phyloP scores from a whole-genome alignment of 2,888 invertebrate genomes.

The Sepiola atlantica region DNA sequence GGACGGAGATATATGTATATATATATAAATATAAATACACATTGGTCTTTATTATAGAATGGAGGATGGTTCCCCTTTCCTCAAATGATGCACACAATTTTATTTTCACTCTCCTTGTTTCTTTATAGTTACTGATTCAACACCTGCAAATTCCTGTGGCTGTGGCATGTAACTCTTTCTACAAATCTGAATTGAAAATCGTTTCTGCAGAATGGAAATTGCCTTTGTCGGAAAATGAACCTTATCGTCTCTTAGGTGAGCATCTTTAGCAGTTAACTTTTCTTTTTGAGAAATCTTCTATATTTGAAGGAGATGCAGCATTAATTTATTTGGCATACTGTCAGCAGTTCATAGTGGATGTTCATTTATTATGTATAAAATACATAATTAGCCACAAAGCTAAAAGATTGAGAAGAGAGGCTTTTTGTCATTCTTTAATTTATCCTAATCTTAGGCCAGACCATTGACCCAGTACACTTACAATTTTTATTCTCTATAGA shows the following conservation, averaged over 20 bases:
- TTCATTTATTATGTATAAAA: not conserved
- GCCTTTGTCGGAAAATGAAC: constrained; percentile 23
- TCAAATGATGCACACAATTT: not conserved
- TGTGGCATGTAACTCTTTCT: not conserved
- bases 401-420: no score
- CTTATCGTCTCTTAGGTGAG: not conserved
- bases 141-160: not conserved
- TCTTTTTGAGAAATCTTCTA: not conserved
- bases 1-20: no score
- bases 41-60: no score
- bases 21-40: no score
- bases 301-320: not conserved
- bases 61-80: not conserved
- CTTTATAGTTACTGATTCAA: not conserved
- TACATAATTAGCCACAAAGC: no score
- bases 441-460: no score
- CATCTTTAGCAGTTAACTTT: not conserved
- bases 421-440: no score
- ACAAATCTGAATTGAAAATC: not conserved
- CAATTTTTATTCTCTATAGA: no score
- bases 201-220: not conserved
- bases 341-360: not conserved
- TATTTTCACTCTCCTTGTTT: not conserved
- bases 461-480: no score
- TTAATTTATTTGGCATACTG: not conserved